These are phyloP conservation scores for Sturnus vulgaris DNA, from an alignment of 2,113 vertebrate genomes.

Conservation along the genomic window DNA sequence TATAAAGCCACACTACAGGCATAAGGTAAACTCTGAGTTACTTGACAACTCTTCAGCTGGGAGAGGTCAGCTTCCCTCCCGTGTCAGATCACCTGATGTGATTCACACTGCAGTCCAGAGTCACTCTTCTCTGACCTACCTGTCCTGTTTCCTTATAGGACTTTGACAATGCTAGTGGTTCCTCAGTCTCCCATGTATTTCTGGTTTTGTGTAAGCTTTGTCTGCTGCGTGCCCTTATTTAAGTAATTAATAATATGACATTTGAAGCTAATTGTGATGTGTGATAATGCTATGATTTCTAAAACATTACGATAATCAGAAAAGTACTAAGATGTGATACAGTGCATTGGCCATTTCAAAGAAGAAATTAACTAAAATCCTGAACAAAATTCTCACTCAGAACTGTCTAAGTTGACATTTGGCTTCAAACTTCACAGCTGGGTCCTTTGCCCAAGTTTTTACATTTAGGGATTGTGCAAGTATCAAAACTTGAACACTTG, in stretches of 20 bases:
- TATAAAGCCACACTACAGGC: not conserved
- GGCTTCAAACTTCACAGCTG: not conserved
- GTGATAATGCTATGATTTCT: not conserved
- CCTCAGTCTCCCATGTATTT: not conserved
- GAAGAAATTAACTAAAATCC: not conserved
- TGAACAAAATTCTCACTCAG: not conserved
- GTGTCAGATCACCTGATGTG: not conserved
- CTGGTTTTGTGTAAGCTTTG: not conserved
- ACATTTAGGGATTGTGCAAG: not conserved
- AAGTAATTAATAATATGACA: not conserved
- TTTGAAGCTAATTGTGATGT: not conserved
- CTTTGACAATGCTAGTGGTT: not conserved
- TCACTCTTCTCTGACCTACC: not conserved
- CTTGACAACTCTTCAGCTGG: not conserved
- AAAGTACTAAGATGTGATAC: not conserved
- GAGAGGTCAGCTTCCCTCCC: not conserved
- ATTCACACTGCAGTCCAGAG: not conserved
- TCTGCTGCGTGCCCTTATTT: not conserved
- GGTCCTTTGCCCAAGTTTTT: not conserved
- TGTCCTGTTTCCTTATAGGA: not conserved
- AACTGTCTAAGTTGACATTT: not conserved
- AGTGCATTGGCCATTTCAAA: not conserved
- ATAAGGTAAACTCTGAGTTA: conserved; percentile 7
- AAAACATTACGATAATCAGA: not conserved
- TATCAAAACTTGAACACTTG: not conserved